phyloP scores from a whole-genome alignment of 2,888 invertebrate genomes.

The Bembecia ichneumoniformis region DNA sequence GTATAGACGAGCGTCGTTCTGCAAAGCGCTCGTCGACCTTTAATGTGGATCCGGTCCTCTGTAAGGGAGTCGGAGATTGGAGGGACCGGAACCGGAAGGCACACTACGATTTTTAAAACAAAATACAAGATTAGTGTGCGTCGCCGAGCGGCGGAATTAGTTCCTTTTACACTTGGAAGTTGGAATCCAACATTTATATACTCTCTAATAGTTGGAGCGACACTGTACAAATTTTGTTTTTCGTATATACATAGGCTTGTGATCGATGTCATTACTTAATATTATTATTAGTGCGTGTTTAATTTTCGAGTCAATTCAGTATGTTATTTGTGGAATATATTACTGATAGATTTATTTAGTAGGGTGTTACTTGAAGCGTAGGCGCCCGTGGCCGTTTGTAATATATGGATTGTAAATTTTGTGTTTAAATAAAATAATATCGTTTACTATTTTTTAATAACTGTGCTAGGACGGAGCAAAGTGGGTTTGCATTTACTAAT shows the following conservation, averaged over 20 bases:
- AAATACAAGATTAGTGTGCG: conserved; percentile 59
- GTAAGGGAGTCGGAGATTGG: conserved; percentile 25
- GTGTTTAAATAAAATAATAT: conserved; percentile 20
- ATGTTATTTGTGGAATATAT: neutral
- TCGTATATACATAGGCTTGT: neutral
- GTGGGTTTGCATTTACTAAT: conserved; percentile 71
- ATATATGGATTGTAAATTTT: conserved; percentile 58
- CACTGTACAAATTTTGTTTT: conserved; percentile 8
- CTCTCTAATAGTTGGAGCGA: neutral
- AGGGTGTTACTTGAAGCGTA: neutral
- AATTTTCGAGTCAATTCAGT: neutral
- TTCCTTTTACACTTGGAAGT: conserved; percentile 17
- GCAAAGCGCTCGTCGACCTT: conserved; percentile 20
- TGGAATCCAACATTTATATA: neutral
- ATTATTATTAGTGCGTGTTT: neutral
- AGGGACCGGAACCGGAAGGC: conserved; percentile 28
- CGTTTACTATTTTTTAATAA: conserved; percentile 15
- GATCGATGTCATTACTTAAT: neutral
- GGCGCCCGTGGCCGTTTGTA: conserved; percentile 19
- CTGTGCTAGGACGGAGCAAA: conserved; percentile 36
- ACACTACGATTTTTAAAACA: conserved; percentile 59
- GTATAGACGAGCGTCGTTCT: too few species aligned
- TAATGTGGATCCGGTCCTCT: conserved; percentile 14
- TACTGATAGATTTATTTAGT: too few species aligned
- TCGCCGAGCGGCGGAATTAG: conserved; percentile 17